Evolutionary conservation across 1,140 invertebrate genomes (phyloP).

Genomic region (Andrena cerasifolii): DNA sequence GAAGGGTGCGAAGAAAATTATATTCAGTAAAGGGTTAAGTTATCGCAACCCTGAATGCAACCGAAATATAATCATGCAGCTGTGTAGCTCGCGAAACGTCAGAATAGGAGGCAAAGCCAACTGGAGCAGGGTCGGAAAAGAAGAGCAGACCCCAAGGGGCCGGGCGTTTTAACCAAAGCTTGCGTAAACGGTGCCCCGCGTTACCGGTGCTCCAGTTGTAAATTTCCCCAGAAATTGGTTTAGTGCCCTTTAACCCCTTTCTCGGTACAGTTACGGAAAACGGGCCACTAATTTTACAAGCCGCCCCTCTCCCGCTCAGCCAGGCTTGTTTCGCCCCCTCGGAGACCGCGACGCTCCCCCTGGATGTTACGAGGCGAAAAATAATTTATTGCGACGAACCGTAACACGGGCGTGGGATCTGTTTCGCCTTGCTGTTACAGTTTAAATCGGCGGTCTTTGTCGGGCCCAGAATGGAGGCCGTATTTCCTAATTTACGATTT

Average conservation of each 20-base stretch:
- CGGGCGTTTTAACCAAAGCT: slow-evolving; percentile 61
- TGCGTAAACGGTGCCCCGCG: slow-evolving; percentile 57
- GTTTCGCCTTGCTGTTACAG: slow-evolving; percentile 75
- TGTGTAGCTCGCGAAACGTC: neutral
- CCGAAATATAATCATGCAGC: too few species aligned
- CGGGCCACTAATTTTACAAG: slow-evolving; percentile 60
- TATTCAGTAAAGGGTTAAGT: too few species aligned
- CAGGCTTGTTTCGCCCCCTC: neutral
- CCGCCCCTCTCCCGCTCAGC: slow-evolving; percentile 17
- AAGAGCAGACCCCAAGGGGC: neutral
- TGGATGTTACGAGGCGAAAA: slow-evolving; percentile 44
- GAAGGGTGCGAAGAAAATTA: too few species aligned
- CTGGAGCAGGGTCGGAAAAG: slow-evolving; percentile 23
- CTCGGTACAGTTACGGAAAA: slow-evolving; percentile 69
- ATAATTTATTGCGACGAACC: slow-evolving; percentile 74
- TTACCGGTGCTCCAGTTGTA: slow-evolving; percentile 67
- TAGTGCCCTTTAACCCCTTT: slow-evolving; percentile 72
- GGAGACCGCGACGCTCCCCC: too few species aligned
- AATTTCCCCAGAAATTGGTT: slow-evolving; percentile 71
- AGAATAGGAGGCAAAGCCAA: neutral
- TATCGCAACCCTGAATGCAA: too few species aligned
- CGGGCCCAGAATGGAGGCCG: slow-evolving; percentile 9
- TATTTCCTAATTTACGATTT: slow-evolving; percentile 74
- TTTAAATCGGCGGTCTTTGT: slow-evolving; percentile 75
- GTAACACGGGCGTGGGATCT: slow-evolving; percentile 60